A percentile compares a stretch with the other conserved stretches of the same genome.
These are phyloP conservation scores for roundworm (Caenorhabditis elegans) DNA, from an alignment of 1,140 invertebrate genomes.

Conservation along the genomic window DNA sequence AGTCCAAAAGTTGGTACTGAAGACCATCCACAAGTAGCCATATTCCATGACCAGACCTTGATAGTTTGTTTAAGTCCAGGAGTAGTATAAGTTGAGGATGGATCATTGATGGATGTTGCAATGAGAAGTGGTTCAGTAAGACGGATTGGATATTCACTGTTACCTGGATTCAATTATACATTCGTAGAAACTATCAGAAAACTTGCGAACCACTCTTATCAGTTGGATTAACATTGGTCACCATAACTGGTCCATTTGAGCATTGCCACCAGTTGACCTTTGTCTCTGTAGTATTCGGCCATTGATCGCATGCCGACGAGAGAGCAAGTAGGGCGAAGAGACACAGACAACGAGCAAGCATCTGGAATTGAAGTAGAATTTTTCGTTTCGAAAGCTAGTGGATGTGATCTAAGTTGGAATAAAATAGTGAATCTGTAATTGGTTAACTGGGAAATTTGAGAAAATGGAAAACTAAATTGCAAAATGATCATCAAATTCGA, in stretches of 20 bases:
- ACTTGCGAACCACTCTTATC: not conserved
- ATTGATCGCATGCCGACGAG: not conserved
- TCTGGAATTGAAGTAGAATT: too few species aligned
- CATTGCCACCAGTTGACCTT: slow-evolving; percentile 19
- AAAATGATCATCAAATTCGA: too few species aligned
- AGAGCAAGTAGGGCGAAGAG: not conserved
- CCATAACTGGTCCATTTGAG: slow-evolving; percentile 1
- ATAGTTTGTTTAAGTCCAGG: slow-evolving; percentile 5
- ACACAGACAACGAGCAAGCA: slow-evolving; percentile 12
- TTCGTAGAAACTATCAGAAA: too few species aligned
- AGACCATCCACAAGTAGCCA: not conserved
- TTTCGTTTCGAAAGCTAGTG: too few species aligned
- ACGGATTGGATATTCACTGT: slow-evolving; percentile 12
- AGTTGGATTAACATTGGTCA: slow-evolving; percentile 2
- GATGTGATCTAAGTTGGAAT: too few species aligned
- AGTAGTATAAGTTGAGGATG: not conserved
- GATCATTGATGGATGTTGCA: not conserved
- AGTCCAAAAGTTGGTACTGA: not conserved
- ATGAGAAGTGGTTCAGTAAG: not conserved
- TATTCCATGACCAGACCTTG: not conserved
- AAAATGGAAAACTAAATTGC: not conserved
- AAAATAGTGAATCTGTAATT: too few species aligned
- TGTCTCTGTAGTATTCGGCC: not conserved
- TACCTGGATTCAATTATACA: not conserved
- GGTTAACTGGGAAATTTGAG: too few species aligned